These are phyloP conservation scores for Sinotaia quadrata DNA, from an alignment of 2,888 invertebrate species.

Conservation along the genomic window DNA sequence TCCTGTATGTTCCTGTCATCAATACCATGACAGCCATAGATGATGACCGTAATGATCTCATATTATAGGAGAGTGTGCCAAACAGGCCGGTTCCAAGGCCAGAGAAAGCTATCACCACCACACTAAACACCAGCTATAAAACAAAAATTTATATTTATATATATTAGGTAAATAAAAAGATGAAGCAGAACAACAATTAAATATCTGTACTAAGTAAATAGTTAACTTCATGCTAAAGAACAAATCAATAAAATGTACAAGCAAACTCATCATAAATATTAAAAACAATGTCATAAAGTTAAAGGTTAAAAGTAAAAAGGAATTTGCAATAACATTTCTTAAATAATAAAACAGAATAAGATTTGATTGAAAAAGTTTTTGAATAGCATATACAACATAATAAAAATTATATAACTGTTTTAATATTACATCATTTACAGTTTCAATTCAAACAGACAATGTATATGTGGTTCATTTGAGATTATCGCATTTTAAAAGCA, in stretches of 20 bases:
- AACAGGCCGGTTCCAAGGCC: conserved; percentile 63
- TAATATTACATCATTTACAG: background rate
- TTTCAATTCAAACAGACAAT: background rate
- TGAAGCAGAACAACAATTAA: no score
- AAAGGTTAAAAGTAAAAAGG: no score
- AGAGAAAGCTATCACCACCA: conserved; percentile 60
- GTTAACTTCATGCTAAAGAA: no score
- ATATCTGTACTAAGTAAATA: no score
- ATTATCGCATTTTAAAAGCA: background rate
- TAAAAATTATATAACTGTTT: background rate
- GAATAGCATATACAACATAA: background rate
- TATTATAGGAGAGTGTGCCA: conserved; percentile 51
- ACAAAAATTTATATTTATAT: background rate
- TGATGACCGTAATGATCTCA: conserved; percentile 56
- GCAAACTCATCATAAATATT: no score
- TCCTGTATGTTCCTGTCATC: conserved; percentile 47
- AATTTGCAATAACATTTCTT: no score
- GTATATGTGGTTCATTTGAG: background rate
- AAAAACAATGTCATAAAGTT: no score
- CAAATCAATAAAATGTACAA: no score
- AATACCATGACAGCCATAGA: conserved; percentile 57
- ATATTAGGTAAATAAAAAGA: no score
- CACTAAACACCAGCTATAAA: conserved; percentile 50
- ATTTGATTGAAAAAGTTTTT: background rate
- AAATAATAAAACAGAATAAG: background rate